Evolutionary conservation across 1,140 invertebrate species (phyloP), one percentile per base, ranked within the genome.

Genomic region (Drosophila ficusphila): DNA sequence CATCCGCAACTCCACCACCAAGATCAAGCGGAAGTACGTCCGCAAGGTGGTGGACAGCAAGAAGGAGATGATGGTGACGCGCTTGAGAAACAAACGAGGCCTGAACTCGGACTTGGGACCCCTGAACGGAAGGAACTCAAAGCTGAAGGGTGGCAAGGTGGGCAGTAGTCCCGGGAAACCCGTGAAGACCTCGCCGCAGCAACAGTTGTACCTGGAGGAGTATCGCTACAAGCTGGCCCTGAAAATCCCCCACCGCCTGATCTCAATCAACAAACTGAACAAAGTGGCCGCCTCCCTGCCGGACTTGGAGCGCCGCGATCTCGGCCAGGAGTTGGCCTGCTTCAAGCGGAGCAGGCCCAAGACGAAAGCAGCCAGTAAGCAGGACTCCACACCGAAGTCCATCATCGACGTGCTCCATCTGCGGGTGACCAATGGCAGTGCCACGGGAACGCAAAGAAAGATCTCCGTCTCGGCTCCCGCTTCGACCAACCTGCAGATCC

Each of bases 201-300:
- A 76, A 19, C 76, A 90, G 41, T 16, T 90, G 11, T 73, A 82
- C 46, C 52, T 91, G 76, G 96, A 96, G 77, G 93, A 96, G 18
- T 96, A 96, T 74, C 94, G 94, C 64, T 97, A 95, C 74, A 97
- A 97, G 90, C 93, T 95, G 68, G 96, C 96, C 0, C 90, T 97
- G 1, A 93, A 96, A 51, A 96, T 97, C 93, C 96, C 96, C 2
- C 92, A 94, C 9, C 94, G 94, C 62, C 91, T 97, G 31, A 97
- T 97, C 54, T 95, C 94, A 4, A 95, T 97, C 5, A 94, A 96
- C 18, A 92, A 93, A 51, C 93, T 94, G 0, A 86, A 85, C 7
- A 85, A 94, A 44, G 91, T 95, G 12, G 95, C 95, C 0, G 94
- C 95, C 14, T 96, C 95, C 0, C 86, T 96, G 16, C 96, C 96